A percentile compares a stretch with the other conserved stretches of the same genome.
Conservation (phyloP, 2,797 vertebrate genomes). For the Loris lydekkerianus region DNA sequence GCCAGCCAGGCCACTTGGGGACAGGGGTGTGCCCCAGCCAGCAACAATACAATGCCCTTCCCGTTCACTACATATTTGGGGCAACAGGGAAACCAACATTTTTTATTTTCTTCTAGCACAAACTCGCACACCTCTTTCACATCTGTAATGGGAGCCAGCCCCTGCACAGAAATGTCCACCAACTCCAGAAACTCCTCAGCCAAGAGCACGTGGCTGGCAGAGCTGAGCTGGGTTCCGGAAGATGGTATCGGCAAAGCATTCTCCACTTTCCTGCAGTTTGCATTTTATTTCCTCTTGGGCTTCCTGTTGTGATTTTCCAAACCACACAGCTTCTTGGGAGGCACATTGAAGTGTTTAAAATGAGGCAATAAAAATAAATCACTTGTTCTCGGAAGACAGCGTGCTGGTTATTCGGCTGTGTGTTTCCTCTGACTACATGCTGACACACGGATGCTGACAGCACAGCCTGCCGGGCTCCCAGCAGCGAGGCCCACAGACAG, state of each 20-base stretch:
- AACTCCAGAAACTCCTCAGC: neutral
- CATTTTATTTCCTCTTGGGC: neutral
- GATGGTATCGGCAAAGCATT: accelerated
- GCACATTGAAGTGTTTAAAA: neutral
- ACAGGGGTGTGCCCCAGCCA: neutral
- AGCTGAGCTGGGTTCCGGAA: accelerated
- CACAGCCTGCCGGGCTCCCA: neutral
- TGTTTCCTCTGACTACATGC: neutral
- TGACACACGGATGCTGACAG: neutral
- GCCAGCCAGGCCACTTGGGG: neutral
- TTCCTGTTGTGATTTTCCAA: slow-evolving; percentile 10
- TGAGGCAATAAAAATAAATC: slow-evolving; percentile 44
- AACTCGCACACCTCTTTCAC: neutral
- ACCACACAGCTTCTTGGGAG: neutral
- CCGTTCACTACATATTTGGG: neutral
- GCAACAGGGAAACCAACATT: neutral
- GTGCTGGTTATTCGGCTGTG: neutral
- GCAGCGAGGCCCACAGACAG: accelerated
- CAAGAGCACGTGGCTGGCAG: accelerated
- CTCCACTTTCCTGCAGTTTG: neutral
- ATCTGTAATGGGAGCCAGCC: neutral
- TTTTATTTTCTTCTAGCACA: neutral
- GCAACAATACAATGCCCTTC: accelerated
- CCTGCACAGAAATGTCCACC: accelerated
- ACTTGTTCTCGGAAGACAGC: neutral